Base-by-base conservation (phyloP, 1,140 invertebrate genomes). In the Orius insidiosus region DNA sequence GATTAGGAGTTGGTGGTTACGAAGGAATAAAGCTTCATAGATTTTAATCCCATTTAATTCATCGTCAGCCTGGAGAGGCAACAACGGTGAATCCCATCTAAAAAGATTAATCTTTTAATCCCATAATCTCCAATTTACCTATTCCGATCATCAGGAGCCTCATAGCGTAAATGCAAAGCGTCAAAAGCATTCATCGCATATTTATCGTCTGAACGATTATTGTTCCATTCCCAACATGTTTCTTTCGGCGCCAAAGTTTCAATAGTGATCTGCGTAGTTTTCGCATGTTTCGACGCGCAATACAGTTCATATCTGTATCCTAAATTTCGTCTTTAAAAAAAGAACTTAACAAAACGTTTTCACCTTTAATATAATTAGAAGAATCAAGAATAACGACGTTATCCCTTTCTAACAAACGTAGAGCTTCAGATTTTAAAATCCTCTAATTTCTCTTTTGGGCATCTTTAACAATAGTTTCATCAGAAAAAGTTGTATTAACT, bases 311-410 rank as follows among this genome's bases (percentile, higher is more conserved):
- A 98, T 39, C 93, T 71, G 63, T 77, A 95, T 48, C 88, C 80
- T 81, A 50, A 7, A 33, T 6, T n/a, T n/a, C n/a, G n/a, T n/a
- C n/a, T n/a, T n/a, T n/a, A n/a, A n/a, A n/a, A n/a, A n/a, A n/a
- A n/a, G n/a, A n/a, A n/a, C n/a, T n/a, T n/a, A n/a, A n/a, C n/a
- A n/a, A n/a, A n/a, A n/a, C n/a, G n/a, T n/a, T n/a, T n/a, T n/a
- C 57, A 79, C 82, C 88, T 76, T 96, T 96, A 11, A 96, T 96
- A 60, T 96, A 96, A 68, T 96, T 96, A 45, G 79, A 71, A 1
- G 81, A 84, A 68, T 97, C 92, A 37, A 95, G 67, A 52, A 98
- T 92, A 5, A 95, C 75, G 40, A 95, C 67, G 62, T 80, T 77
- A n/a, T 83, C 77, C 55, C 78, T 75, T 39, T 72, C 77, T 31